Conservation (phyloP, 2,113 vertebrate species). For the Gopherus evgoodei region DNA sequence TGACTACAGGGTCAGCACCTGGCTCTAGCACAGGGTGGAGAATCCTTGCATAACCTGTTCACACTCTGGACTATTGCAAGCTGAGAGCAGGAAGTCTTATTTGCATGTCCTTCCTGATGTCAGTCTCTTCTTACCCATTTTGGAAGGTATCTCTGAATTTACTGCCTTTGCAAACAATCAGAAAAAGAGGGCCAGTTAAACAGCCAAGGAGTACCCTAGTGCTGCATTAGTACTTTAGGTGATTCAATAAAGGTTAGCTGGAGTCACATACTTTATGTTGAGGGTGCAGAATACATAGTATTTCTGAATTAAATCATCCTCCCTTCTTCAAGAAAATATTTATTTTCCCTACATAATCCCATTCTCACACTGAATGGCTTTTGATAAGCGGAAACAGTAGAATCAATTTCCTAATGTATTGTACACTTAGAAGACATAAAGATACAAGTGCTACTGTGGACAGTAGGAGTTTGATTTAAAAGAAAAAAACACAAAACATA, state of each 20-base stretch:
- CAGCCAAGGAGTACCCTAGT: not conserved
- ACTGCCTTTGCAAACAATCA: not conserved
- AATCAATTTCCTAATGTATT: not conserved
- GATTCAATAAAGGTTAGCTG: not conserved
- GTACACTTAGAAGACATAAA: not conserved
- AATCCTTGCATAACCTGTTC: not conserved
- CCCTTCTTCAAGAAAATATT: not conserved
- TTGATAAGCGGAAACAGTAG: not conserved
- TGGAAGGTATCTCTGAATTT: not conserved
- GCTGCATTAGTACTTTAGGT: not conserved
- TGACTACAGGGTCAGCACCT: not conserved
- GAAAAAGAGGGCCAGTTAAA: not conserved
- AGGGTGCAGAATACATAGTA: not conserved
- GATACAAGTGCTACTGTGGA: not conserved
- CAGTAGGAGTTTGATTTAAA: not conserved
- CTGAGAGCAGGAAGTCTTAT: accelerated
- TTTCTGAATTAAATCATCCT: not conserved
- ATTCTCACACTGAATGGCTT: not conserved
- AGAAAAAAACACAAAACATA: not conserved
- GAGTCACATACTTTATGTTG: not conserved
- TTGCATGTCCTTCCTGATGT: not conserved
- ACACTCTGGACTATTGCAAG: not conserved
- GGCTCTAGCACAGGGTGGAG: accelerated
- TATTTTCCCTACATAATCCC: not conserved
- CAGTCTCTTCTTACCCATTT: not conserved